Evolutionary conservation across 2,888 invertebrate species (phyloP), one percentile per base, ranked within the genome.

Genomic region (Branchipolynoe longqiensis): DNA sequence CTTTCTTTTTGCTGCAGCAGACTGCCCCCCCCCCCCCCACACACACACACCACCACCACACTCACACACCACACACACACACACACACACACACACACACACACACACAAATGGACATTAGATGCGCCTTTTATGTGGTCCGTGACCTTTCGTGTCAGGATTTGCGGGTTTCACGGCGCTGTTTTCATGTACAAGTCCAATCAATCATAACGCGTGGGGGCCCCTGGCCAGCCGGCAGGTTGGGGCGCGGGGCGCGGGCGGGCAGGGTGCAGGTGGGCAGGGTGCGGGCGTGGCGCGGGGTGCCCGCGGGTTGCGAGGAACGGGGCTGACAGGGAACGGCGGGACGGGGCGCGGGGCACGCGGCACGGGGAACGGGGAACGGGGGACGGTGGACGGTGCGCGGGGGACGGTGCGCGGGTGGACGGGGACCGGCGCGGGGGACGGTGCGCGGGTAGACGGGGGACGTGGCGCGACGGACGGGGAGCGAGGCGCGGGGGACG

Each of bases 21-120:
- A 33, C 14, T 18, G 69, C 58, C 4, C 58, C 18, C 69, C 69
- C 38, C 69, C 38, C 38, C 69, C 69, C 62, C 36, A 14, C 38
- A 33, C 38, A 14, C 62, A 58, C 14, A n/a, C 6, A 28, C 6
- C 69, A 62, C n/a, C n/a, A n/a, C n/a, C n/a, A n/a, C n/a, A n/a
- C n/a, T n/a, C n/a, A n/a, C n/a, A n/a, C n/a, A n/a, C n/a, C n/a
- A 62, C 28, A 62, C n/a, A 62, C 62, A 12, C 62, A 62, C n/a
- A 41, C 73, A 62, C 78, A 41, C 41, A 78, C 48, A 48, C 48
- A 54, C 78, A 78, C n/a, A 62, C 28, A 62, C n/a, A 62, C 62
- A 12, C 62, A 62, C n/a, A 41, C 73, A 62, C 78, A 41, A 78
- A 78, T 78, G 78, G 78, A 54, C 78, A 78, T 78, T 78, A 48